Evolutionary conservation across 2,797 vertebrate species (phyloP).

Genomic region (Epinephelus coioides): DNA sequence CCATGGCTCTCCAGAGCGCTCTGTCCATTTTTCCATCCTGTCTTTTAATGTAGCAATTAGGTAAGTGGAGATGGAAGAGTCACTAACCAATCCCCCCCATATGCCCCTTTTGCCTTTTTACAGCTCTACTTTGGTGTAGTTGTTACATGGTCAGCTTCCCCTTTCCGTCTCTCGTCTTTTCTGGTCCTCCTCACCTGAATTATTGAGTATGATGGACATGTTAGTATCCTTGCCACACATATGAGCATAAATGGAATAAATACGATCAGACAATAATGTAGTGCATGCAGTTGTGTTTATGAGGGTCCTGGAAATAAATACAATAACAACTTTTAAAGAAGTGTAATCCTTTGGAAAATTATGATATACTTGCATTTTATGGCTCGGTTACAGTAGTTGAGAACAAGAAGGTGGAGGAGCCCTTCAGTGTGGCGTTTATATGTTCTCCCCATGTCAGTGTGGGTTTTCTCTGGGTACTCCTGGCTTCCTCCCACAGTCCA

Average conservation of each 20-base stretch:
- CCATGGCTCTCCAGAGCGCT: slow-evolving; percentile 27
- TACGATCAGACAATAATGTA: not conserved
- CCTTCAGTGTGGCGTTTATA: no score
- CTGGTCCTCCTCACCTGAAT: not conserved
- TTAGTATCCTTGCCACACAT: not conserved
- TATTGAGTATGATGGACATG: not conserved
- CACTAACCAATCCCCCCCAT: slow-evolving; percentile 8
- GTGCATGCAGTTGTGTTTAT: no score
- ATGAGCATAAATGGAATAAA: not conserved
- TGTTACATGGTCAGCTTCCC: not conserved
- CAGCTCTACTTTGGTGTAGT: not conserved
- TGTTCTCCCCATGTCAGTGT: no score
- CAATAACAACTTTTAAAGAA: no score
- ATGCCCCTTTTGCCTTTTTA: slow-evolving; percentile 11
- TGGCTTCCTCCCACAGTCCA: no score
- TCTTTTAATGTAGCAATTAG: slow-evolving; percentile 52
- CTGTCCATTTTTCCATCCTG: slow-evolving; percentile 48
- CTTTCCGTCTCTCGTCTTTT: not conserved
- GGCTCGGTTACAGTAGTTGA: no score
- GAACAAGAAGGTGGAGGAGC: no score
- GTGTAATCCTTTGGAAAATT: no score
- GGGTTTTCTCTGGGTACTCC: no score
- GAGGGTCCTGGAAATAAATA: no score
- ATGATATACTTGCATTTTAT: no score
- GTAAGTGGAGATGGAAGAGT: slow-evolving; percentile 36